Base-by-base conservation (phyloP, 2,113 vertebrate genomes). In the Atherinomorus stipes region DNA sequence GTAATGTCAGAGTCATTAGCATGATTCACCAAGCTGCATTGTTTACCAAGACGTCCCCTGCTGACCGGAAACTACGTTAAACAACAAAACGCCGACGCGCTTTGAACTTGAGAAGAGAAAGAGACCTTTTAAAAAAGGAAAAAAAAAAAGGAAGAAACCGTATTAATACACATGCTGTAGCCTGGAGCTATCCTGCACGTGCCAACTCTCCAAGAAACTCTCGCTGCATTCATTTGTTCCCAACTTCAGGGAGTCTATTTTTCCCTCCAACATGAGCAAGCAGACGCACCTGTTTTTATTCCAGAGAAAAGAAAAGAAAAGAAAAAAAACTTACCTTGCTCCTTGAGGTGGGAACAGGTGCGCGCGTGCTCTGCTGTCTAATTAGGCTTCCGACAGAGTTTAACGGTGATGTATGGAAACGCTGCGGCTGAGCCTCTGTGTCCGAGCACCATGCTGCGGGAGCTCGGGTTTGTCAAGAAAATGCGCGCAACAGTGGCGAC, bases 51-150 rank as follows among this genome's bases (percentile, higher is more conserved):
- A 82, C 58, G 61, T 76, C 56, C 75, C 71, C 73, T 64, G 71
- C 64, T 71, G 80, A 90, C 88, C 86, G 89, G 89, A 90, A 90
- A 86, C 83, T 64, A 80, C 78, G 85, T 71, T 64, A 84, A 84
- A 90, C 83, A 88, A 90, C 81, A 89, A 77, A 34, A 83, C 88
- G 85, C 91, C 89, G 40, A 91, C 91, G 88, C 84, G 85, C 80
- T 76, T 82, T 86, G 80, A 89, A 89, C 78, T 85, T 56, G 53
- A 64, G 59, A 67, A 50, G 3, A 69, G 38, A 75, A 34, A 70
- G 22, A 71, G 53, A 83, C 66, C 56, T 68, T 82, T 51, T 28
- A 34, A 34, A 9, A 34, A 34, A 9, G n/a, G n/a, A 34, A 7
- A 9, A 34, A 34, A 8, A 34, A 81, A 78, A 79, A 52, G 42